Percentiles rank a stretch among this genome's conserved stretches.
These are phyloP conservation scores for Gila orcuttii DNA, from an alignment of 2,113 vertebrate genomes.

Conservation along the genomic window DNA sequence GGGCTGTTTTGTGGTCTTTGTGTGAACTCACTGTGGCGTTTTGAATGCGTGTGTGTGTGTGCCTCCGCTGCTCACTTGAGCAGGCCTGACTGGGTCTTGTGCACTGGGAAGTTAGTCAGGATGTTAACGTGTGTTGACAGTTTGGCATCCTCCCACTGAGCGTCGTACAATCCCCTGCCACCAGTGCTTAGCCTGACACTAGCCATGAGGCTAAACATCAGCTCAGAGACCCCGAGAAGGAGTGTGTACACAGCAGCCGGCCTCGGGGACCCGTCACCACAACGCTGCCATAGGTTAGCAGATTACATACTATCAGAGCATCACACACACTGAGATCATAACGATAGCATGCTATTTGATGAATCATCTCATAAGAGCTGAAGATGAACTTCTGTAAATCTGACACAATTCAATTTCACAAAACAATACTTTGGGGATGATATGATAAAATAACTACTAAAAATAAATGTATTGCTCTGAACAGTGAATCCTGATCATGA, in stretches of 20 bases:
- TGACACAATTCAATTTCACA: constrained; percentile 6
- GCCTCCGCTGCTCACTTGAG: constrained; percentile 48
- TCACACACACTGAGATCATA: neutral
- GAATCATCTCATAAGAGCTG: constrained; percentile 34
- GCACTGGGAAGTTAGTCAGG: neutral
- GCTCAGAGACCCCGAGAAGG: constrained; percentile 27
- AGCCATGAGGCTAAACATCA: constrained; percentile 58
- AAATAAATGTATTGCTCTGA: neutral
- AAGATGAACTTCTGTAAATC: constrained; percentile 10
- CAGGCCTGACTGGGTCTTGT: neutral
- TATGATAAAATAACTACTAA: neutral
- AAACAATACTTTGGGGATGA: constrained; percentile 28
- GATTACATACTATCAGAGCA: constrained; percentile 4
- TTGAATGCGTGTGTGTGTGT: neutral
- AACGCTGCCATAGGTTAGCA: constrained; percentile 1
- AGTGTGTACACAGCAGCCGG: neutral
- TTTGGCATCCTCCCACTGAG: constrained; percentile 42
- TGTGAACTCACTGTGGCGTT: constrained; percentile 16
- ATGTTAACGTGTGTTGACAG: constrained; percentile 56
- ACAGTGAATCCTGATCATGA: neutral
- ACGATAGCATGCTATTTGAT: constrained; percentile 33
- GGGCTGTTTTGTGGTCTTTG: constrained; percentile 37
- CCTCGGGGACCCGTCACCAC: neutral
- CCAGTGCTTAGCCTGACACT: constrained; percentile 52
- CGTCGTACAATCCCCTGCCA: constrained; percentile 53